Evolutionary conservation across 2,888 invertebrate genomes (phyloP), one percentile per base, ranked within the genome.

Genomic region (Patella ulyssiponensis): DNA sequence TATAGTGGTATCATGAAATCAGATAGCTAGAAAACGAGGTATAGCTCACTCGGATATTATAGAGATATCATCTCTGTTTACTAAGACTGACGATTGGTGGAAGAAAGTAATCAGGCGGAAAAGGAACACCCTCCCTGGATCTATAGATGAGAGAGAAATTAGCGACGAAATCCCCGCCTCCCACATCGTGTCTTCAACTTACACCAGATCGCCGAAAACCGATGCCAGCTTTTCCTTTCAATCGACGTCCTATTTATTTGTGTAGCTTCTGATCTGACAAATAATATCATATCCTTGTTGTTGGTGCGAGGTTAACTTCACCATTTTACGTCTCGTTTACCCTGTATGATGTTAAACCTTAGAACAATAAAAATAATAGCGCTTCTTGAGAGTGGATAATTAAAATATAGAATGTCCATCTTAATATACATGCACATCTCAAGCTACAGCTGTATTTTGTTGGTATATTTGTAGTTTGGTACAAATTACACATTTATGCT

Each of bases 201-300:
- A 23, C 64, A 23, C 20, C 23, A 23, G 23, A 23, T 23, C 64
- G 64, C 11, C 11, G 64, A 64, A 64, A 64, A 23, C 20, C 23
- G 64, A 64, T 64, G 64, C 64, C 64, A 64, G 64, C 64, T 64
- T 23, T 64, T 23, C 64, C 64, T 14, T 64, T 64, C 64, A 64
- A 64, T 64, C 64, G 64, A 64, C 64, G 23, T 23, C 64, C 20
- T 76, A 69, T 76, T 72, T 76, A 73, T 76, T 76, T 76, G 52
- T 76, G 51, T 73, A 33, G 73, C 58, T 17, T n/a, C 54, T 27
- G 76, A 76, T 76, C 76, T 58, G 71, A 58, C 76, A 76, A 76
- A 76, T 73, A 76, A 64, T 76, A 72, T 76, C 76, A 76, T 76
- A 73, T 76, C 53, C 72, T 72, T 33, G 72, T 71, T 73, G 73